These are phyloP conservation scores for Australoheros scitulus DNA, from an alignment of 2,113 vertebrate species.

Conservation along the genomic window DNA sequence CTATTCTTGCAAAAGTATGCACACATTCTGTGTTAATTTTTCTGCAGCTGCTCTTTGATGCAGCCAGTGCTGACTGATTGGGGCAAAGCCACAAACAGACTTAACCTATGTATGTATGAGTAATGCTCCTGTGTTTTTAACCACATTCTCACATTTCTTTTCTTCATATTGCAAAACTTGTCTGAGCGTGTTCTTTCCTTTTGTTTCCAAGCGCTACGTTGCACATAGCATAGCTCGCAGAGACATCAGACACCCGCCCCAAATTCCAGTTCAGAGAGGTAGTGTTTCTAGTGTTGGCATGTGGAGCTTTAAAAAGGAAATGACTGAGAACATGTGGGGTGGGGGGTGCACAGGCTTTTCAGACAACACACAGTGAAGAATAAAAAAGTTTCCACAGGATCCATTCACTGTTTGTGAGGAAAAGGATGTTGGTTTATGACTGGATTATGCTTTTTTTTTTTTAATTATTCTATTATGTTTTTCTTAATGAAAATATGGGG, in stretches of 20 bases:
- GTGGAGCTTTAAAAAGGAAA: slow-evolving; percentile 47
- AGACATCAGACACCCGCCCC: slow-evolving; percentile 41
- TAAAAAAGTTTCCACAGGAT: slow-evolving; percentile 19
- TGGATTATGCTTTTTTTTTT: not conserved
- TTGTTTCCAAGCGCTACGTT: slow-evolving; percentile 46
- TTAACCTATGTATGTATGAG: slow-evolving; percentile 37
- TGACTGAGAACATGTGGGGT: slow-evolving; percentile 12
- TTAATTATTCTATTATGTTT: not conserved
- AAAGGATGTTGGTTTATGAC: slow-evolving; percentile 21
- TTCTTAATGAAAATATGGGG: not conserved
- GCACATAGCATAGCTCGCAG: slow-evolving; percentile 34
- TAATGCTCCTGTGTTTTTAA: slow-evolving; percentile 48
- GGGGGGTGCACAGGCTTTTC: slow-evolving; percentile 25
- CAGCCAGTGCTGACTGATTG: slow-evolving; percentile 46
- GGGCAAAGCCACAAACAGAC: slow-evolving; percentile 31
- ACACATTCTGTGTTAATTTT: slow-evolving; percentile 7
- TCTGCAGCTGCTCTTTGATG: slow-evolving; percentile 46
- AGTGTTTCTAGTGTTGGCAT: slow-evolving; percentile 50
- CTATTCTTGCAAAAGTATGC: slow-evolving; percentile 4
- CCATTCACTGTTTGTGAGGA: not conserved
- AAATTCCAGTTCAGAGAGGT: slow-evolving; percentile 59
- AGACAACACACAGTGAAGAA: slow-evolving; percentile 35
- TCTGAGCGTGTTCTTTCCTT: slow-evolving; percentile 49
- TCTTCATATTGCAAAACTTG: slow-evolving; percentile 56
- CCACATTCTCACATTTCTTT: slow-evolving; percentile 65